Evolutionary conservation across 1,140 invertebrate genomes (phyloP), one percentile per base, ranked within the genome.

Genomic region (Drosophila nebulosa): DNA sequence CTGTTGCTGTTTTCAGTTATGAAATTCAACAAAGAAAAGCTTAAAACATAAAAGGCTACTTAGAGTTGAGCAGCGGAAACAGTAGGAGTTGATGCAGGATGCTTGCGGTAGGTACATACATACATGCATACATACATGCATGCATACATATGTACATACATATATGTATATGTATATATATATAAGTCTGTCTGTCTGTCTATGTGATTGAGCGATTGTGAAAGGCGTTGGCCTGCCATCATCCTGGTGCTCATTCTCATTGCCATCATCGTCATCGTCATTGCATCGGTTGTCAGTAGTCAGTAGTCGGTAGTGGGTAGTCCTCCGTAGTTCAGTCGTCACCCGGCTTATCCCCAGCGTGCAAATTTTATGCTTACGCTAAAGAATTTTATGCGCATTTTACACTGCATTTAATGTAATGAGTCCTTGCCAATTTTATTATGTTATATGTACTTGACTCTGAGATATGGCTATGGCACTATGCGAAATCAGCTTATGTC

Each of bases 341-440:
- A 55, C 32, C 16, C 27, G 30, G 57, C 52, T 42, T 51, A 35
- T 53, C 30, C 32, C 66, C 26, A 55, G 26, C 24, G 26, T 14
- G 6, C 39, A 46, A 46, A 55, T 55, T 55, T 55, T 55, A 55
- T 30, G 59, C 55, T 46, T 16, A n/a, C 46, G 50, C 66, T 50
- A 30, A 22, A 55, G 52, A 55, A 55, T 55, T 66, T 71, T 71
- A 71, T 71, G 69, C 64, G 63, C 63, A 66, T 71, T 71, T 71
- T 71, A 71, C 64, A 66, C 69, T 66, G 69, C 64, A 71, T 71
- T 71, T 71, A 71, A 61, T 71, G 64, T 71, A 71, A 71, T 61
- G 69, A 71, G 69, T 52, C 39, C 69, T 66, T 71, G 64, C 56
- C 35, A 59, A 52, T 71, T 71, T 59, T 59, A 59, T 59, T 59